Evolutionary conservation across 2,888 invertebrate genomes (phyloP).

Genomic region (Myathropa florea): DNA sequence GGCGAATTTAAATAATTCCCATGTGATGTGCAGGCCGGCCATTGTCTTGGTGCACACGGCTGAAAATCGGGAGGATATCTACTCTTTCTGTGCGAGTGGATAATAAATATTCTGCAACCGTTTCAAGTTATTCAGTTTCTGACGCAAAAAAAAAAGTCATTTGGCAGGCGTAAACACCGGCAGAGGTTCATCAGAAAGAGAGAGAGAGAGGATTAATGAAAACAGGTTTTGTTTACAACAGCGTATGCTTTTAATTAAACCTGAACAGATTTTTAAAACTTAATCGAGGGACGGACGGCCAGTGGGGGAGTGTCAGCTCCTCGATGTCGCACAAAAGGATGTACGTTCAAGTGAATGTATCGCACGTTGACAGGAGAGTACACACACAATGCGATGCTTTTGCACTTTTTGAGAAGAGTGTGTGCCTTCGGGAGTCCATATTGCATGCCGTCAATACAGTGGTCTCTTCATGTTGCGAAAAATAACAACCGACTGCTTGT

Average conservation of each 20-base stretch:
- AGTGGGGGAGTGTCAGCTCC: not conserved
- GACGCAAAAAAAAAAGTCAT: not conserved
- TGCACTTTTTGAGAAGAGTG: not conserved
- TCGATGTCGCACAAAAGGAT: not conserved
- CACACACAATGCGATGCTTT: not conserved
- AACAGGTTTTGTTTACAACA: not conserved
- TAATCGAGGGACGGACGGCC: not conserved
- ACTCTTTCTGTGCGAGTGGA: not conserved
- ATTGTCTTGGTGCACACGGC: not conserved
- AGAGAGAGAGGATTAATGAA: not conserved
- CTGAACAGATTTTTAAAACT: not conserved
- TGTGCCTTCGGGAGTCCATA: not conserved
- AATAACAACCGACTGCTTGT: not conserved
- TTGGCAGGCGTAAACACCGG: not conserved
- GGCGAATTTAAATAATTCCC: slow-evolving; percentile 35
- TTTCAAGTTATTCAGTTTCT: not conserved
- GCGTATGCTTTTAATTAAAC: not conserved
- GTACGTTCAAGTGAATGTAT: not conserved
- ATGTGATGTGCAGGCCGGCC: not conserved
- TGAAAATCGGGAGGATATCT: not conserved
- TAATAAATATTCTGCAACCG: not conserved
- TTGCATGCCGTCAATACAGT: not conserved
- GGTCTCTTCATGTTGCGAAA: not conserved
- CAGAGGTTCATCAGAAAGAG: not conserved
- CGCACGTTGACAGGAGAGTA: not conserved